Percentiles rank a stretch among this genome's conserved stretches.
Conservation (phyloP, 2,797 vertebrate genomes). For the Brachymystax lenok region DNA sequence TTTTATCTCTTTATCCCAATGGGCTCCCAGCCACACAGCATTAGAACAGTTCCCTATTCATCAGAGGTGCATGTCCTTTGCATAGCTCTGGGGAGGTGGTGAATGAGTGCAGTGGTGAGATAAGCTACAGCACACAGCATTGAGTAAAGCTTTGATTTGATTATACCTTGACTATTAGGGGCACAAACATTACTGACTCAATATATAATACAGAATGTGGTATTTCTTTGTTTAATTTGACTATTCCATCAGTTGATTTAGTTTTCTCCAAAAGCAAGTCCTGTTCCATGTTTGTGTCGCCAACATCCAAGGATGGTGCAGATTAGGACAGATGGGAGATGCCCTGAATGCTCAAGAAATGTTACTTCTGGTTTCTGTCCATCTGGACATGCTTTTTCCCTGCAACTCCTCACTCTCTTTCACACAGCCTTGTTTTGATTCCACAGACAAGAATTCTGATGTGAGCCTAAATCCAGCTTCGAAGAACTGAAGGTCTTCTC, state of each 20-base stretch:
- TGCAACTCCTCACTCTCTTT: slow-evolving; percentile 12
- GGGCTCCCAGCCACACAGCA: slow-evolving; percentile 44
- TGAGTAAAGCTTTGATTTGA: neutral
- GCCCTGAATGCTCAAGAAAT: slow-evolving; percentile 30
- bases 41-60: slow-evolving; percentile 42
- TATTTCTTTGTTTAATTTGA: neutral
- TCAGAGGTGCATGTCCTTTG: slow-evolving; percentile 44
- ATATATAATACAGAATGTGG: neutral
- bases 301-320: neutral
- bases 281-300: neutral
- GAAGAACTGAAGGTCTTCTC: neutral
- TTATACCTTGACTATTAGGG: neutral
- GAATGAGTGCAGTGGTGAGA: slow-evolving; percentile 28
- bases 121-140: neutral
- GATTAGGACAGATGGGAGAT: slow-evolving; percentile 32
- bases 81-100: slow-evolving; percentile 33
- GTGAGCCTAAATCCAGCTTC: neutral
- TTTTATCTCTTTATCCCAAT: slow-evolving; percentile 52
- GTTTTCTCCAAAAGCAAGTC: neutral
- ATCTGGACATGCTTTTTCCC: slow-evolving; percentile 51
- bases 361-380: slow-evolving; percentile 53
- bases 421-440: slow-evolving; percentile 18
- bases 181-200: neutral
- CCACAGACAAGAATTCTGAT: neutral
- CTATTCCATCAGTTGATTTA: neutral